A percentile compares a stretch with the other conserved stretches of the same genome.
Conservation (phyloP, 1,140 invertebrate species). For the Drosophila mojavensis region DNA sequence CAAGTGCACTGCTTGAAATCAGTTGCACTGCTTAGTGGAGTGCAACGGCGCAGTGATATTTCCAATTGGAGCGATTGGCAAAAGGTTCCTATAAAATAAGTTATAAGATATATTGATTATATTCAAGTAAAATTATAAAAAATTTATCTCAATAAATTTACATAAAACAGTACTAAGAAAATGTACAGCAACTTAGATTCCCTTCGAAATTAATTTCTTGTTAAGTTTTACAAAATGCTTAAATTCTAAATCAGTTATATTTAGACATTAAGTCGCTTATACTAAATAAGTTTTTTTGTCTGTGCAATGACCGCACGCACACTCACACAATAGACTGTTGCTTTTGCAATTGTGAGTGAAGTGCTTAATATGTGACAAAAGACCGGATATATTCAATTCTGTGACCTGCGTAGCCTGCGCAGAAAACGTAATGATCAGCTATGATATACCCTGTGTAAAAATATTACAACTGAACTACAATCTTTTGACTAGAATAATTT, state of each 20-base stretch:
- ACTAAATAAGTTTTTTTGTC: constrained; percentile 16
- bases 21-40: constrained; percentile 4
- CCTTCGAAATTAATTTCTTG: neutral
- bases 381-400: constrained; percentile 77
- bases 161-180: no score
- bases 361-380: constrained; percentile 50
- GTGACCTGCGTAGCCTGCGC: constrained; percentile 37
- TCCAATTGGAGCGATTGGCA: neutral
- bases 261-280: constrained; percentile 2
- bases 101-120: no score
- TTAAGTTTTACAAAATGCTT: neutral
- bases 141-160: no score
- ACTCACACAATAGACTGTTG: neutral
- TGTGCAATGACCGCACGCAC: constrained; percentile 60
- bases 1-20: no score
- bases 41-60: neutral
- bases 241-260: constrained; percentile 29
- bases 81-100: no score
- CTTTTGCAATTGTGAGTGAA: constrained; percentile 5
- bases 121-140: no score
- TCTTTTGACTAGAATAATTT: no score
- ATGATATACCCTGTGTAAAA: neutral
- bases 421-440: neutral
- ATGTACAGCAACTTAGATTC: no score
- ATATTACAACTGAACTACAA: neutral